These are phyloP conservation scores for Drosophila lowei DNA, from an alignment of 1,140 invertebrate species.

Conservation along the genomic window DNA sequence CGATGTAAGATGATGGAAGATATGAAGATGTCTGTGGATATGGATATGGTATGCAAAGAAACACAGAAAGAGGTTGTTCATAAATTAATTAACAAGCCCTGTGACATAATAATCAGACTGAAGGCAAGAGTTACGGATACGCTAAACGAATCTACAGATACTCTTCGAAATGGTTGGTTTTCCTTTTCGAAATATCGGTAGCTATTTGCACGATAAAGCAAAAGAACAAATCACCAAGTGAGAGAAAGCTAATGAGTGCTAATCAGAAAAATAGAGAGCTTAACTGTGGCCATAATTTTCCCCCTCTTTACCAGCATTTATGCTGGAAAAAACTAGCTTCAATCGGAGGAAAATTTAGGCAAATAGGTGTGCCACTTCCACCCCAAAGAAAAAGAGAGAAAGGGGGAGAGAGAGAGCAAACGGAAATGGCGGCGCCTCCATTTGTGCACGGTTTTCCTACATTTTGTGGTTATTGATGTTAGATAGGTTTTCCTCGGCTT, in stretches of 20 bases:
- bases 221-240: too few species aligned
- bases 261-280: not conserved
- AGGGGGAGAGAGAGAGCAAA: constrained; percentile 7
- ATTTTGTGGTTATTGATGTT: constrained; percentile 11
- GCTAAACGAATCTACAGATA: constrained; percentile 17
- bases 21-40: constrained; percentile 24
- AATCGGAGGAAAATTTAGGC: constrained; percentile 42
- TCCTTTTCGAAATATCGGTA: not conserved
- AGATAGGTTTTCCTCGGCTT: not conserved
- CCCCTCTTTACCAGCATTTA: constrained; percentile 36
- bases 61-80: constrained; percentile 43
- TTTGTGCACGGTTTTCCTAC: constrained; percentile 15
- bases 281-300: constrained; percentile 13
- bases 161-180: too few species aligned
- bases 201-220: not conserved
- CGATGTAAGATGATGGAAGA: constrained; percentile 30
- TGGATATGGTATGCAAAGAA: too few species aligned
- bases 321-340: constrained; percentile 44
- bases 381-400: constrained; percentile 1
- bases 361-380: constrained; percentile 18
- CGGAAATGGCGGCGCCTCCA: constrained; percentile 7
- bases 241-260: constrained; percentile 21
- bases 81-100: constrained; percentile 74
- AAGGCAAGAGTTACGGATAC: constrained; percentile 2
- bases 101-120: constrained; percentile 71